A percentile compares a stretch with the other conserved stretches of the same genome.
Conservation (phyloP, 2,113 vertebrate genomes). For the Chinchilla lanigera region DNA sequence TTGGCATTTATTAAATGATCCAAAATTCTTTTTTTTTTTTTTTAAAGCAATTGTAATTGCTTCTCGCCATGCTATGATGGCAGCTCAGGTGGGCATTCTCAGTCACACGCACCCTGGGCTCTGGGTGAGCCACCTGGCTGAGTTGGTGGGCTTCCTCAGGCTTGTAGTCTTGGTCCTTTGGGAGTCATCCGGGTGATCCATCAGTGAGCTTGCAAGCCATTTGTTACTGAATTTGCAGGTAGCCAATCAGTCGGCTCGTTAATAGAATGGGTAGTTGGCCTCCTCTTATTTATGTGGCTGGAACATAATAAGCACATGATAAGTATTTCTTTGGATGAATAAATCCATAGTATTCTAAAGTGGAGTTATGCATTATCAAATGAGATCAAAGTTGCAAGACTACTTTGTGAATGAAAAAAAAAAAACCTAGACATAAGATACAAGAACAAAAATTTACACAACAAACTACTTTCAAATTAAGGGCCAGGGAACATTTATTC, state of each 20-base stretch:
- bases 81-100: neutral
- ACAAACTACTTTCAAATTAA: conserved; percentile 56
- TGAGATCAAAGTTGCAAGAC: neutral
- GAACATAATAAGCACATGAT: neutral
- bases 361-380: neutral
- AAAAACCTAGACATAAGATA: conserved; percentile 1
- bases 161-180: neutral
- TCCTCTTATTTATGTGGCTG: conserved; percentile 41
- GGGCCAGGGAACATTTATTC: neutral
- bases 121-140: neutral
- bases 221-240: conserved; percentile 25
- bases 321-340: conserved; percentile 53
- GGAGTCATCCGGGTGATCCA: neutral
- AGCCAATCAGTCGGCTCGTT: neutral
- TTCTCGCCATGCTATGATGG: neutral
- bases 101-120: neutral
- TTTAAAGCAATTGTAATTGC: conserved; percentile 13
- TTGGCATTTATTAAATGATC: conserved; percentile 54
- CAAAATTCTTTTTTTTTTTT: neutral
- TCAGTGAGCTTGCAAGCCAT: neutral
- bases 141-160: neutral
- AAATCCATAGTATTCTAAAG: neutral
- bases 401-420: conserved; percentile 24
- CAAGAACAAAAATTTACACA: neutral
- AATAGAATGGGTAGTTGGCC: neutral